Evolutionary conservation across 2,888 invertebrate species (phyloP).

Genomic region (Aelia acuminata): DNA sequence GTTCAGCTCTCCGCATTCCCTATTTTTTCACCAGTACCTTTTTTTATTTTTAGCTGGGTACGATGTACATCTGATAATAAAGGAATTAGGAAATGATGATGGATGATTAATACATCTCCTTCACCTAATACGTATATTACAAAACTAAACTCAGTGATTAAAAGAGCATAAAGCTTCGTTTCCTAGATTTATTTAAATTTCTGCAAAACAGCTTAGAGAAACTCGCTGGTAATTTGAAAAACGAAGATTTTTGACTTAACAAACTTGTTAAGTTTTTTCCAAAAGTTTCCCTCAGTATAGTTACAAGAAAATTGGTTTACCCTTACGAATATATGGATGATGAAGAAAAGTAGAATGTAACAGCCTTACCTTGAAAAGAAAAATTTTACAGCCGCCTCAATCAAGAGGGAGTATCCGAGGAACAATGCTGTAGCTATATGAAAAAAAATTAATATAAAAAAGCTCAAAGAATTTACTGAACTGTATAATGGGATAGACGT

Average conservation of each 20-base stretch:
- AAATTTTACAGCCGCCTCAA: conserved; percentile 66
- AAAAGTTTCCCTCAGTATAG: conserved; percentile 29
- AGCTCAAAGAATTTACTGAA: conserved; percentile 67
- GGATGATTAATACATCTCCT: neutral
- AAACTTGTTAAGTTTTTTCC: conserved; percentile 56
- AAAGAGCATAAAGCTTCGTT: neutral
- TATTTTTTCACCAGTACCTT: neutral
- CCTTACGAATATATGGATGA: conserved; percentile 66
- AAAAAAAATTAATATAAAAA: conserved; percentile 67
- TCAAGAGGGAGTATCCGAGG: conserved; percentile 65
- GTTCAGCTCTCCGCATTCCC: too few species aligned
- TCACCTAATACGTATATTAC: neutral
- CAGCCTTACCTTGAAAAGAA: conserved; percentile 65
- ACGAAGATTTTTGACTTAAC: conserved; percentile 51
- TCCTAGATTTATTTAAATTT: neutral
- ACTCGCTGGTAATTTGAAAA: neutral
- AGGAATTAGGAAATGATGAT: conserved; percentile 5
- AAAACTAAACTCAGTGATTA: too few species aligned
- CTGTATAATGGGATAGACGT: too few species aligned
- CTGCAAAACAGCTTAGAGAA: neutral
- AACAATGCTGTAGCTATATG: conserved; percentile 68
- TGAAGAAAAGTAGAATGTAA: conserved; percentile 61
- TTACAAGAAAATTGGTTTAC: conserved; percentile 62
- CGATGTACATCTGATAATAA: too few species aligned
- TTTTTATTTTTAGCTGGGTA: too few species aligned